phyloP scores from a whole-genome alignment of 2,113 vertebrate species.

The Poeciliopsis occidentalis region DNA sequence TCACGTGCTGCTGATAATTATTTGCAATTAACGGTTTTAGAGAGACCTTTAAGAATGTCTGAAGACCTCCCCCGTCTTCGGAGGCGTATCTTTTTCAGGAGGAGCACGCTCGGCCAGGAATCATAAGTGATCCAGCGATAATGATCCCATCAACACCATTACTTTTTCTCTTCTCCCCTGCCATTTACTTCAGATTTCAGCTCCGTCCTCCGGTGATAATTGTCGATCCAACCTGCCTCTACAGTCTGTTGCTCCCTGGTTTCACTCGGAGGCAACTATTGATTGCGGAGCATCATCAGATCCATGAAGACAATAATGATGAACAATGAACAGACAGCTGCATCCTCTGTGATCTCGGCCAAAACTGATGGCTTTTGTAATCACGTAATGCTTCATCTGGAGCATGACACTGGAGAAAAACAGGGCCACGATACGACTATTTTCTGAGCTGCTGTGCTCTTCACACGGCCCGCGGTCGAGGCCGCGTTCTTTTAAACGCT shows the following conservation, averaged over 20 bases:
- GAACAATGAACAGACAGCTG: constrained; percentile 75
- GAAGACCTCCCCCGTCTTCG: neutral
- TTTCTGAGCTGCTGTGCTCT: constrained; percentile 44
- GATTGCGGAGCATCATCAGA: constrained; percentile 71
- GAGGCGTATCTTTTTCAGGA: neutral
- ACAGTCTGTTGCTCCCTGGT: constrained; percentile 59
- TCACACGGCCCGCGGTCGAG: constrained; percentile 1
- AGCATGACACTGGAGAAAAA: constrained; percentile 48
- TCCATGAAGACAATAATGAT: constrained; percentile 77
- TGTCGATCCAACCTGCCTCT: constrained; percentile 56
- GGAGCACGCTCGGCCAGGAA: constrained; percentile 11
- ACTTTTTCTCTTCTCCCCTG: neutral
- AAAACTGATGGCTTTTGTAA: constrained; percentile 58
- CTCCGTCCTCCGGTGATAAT: constrained; percentile 63
- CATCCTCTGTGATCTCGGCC: constrained; percentile 64
- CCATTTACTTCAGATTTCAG: constrained; percentile 50
- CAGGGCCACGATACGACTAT: constrained; percentile 46
- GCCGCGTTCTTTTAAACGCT: constrained; percentile 9
- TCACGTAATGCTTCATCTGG: constrained; percentile 61
- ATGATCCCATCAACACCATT: constrained; percentile 58
- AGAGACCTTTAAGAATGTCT: neutral
- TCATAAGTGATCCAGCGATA: constrained; percentile 51
- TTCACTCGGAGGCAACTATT: constrained; percentile 71
- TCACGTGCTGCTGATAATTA: constrained; percentile 18
- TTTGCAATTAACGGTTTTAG: constrained; percentile 3